Evolutionary conservation across 2,888 invertebrate genomes (phyloP).

Genomic region (Lamproptera curius): DNA sequence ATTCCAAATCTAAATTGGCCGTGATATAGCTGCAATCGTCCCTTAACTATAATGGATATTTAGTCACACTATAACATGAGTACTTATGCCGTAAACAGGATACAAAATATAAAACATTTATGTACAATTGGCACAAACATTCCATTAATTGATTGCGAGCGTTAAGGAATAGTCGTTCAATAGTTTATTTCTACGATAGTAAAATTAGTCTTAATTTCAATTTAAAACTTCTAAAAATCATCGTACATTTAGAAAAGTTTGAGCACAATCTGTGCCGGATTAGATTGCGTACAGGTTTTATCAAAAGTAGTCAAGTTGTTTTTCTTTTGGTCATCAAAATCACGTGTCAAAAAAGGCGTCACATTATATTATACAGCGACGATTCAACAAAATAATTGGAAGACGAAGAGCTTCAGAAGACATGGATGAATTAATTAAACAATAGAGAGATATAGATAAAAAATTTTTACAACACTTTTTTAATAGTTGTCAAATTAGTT

Average conservation of each 20-base stretch:
- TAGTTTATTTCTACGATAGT: slow-evolving; percentile 6
- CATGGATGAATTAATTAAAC: no score
- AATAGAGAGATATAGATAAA: no score
- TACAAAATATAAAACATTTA: slow-evolving; percentile 24
- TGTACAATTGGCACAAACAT: slow-evolving; percentile 47
- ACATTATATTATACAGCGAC: slow-evolving; percentile 25
- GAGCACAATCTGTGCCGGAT: slow-evolving; percentile 26
- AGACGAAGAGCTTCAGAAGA: slow-evolving; percentile 35
- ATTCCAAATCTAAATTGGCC: no score
- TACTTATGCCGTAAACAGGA: slow-evolving; percentile 14
- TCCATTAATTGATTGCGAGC: slow-evolving; percentile 37
- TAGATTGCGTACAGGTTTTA: slow-evolving; percentile 33
- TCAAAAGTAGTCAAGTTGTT: slow-evolving; percentile 39
- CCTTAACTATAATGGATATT: no score
- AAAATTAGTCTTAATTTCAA: not conserved
- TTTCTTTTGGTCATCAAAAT: slow-evolving; percentile 60
- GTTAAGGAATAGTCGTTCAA: slow-evolving; percentile 19
- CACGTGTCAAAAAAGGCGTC: slow-evolving; percentile 50
- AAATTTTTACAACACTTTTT: no score
- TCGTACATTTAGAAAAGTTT: slow-evolving; percentile 30
- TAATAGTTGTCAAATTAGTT: no score
- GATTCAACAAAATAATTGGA: slow-evolving; percentile 24
- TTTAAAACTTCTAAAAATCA: slow-evolving; percentile 5
- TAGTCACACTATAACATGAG: no score
- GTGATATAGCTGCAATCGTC: no score